A percentile compares a stretch with the other conserved stretches of the same genome.
Evolutionary conservation across 2,888 invertebrate genomes (phyloP).

Genomic region (Rotaria sp.): DNA sequence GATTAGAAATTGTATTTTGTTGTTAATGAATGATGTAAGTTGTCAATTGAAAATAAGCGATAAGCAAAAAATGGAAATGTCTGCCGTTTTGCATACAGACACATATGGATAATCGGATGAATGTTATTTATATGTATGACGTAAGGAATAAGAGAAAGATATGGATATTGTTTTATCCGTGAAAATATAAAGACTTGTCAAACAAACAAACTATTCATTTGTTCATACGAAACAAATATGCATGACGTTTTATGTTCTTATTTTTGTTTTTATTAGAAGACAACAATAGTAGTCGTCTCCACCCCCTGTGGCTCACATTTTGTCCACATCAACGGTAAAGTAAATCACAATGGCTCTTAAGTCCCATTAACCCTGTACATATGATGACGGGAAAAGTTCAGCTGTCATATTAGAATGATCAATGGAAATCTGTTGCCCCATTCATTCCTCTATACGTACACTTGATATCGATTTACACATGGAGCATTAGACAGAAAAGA

Average conservation of each 20-base stretch:
- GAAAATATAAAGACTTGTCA: background rate
- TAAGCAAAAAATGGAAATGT: background rate
- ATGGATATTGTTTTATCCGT: background rate
- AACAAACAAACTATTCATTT: background rate
- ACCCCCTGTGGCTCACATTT: background rate
- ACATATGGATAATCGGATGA: background rate
- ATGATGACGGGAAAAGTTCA: slow-evolving; percentile 1
- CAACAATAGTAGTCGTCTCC: background rate
- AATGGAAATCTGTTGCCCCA: background rate
- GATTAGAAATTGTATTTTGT: background rate
- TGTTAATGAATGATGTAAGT: slow-evolving; percentile 14
- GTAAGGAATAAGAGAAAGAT: background rate
- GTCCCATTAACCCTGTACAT: slow-evolving; percentile 17
- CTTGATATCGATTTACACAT: slow-evolving; percentile 1
- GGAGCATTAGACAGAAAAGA: slow-evolving; percentile 7
- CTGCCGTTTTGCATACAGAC: background rate
- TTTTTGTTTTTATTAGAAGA: background rate
- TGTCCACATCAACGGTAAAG: slow-evolving; percentile 7
- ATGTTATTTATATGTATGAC: background rate
- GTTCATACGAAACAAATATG: background rate
- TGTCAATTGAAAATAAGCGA: slow-evolving; percentile 4
- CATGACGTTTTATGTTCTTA: background rate
- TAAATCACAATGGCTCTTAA: slow-evolving; percentile 15
- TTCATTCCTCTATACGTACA: background rate
- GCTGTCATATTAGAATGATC: slow-evolving; percentile 21